Evolutionary conservation across 2,797 vertebrate genomes (phyloP), one percentile per base, ranked within the genome.

Genomic region (Neoniphon sammara): DNA sequence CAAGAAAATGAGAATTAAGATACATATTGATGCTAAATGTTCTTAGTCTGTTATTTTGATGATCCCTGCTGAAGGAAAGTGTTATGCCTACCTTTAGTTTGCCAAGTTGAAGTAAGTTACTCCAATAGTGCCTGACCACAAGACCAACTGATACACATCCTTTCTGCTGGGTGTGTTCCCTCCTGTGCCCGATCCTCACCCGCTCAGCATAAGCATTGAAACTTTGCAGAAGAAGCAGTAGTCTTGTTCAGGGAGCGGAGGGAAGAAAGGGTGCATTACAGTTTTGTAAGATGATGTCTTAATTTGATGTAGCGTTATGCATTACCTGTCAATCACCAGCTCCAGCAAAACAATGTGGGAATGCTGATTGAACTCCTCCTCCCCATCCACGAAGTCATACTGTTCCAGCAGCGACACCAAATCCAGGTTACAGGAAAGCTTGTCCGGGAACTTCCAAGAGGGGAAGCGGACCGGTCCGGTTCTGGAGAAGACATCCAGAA

Each of bases 381-480:
- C 94, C 1, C 92, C 93, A 0, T 96, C 94, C 49, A 93, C 78
- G 25, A 95, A 96, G 85, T 96, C 94, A 21, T 97, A 99, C n/a
- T 92, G 93, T 34, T 96, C 95, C 76, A 99, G 91, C 67, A 98
- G 90, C 61, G 89, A 78, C 3, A 90, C 88, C 81, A 99, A 88
- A 63, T 98, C 96, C 82, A 99, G 85, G 47, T 96, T 93, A 66
- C 96, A 97, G 9, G 97, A 95, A 2, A 93, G 67, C 44, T 95
- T 95, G 83, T 98, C 95, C 0, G 97, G 97, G 81, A 96, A 98
- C 86, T 98, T 99, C 97, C 97, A 98, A 21, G 97, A 98, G 7
- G 95, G 92, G 62, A 88, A 93, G 10, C 85, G 92, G 27, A 96
- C 92, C 0, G 96, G 94, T 39, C 97, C 97, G 0, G 95, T 94